These are phyloP conservation scores for Lacerta agilis DNA, from an alignment of 2,797 vertebrate species.

Conservation along the genomic window DNA sequence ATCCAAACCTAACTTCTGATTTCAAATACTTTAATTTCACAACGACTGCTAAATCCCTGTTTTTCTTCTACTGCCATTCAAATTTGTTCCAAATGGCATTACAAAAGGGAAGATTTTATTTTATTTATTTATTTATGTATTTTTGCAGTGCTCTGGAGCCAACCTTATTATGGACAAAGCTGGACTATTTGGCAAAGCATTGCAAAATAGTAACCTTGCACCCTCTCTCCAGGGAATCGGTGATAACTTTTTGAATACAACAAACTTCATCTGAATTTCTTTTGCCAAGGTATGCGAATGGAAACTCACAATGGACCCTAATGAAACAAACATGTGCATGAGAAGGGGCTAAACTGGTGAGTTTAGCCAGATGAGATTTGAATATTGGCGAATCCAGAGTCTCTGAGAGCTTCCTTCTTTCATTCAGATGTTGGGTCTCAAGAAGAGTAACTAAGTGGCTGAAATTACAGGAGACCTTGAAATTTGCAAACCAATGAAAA, in stretches of 20 bases:
- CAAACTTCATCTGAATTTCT: background rate
- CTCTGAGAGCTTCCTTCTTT: background rate
- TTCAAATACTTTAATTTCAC: background rate
- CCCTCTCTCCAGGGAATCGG: background rate
- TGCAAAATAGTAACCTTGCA: background rate
- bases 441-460: background rate
- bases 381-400: background rate
- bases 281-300: background rate
- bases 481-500: constrained; percentile 34
- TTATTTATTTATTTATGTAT: too few relatives aligned
- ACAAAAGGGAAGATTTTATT: background rate
- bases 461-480: constrained; percentile 13
- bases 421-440: background rate
- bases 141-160: too few relatives aligned
- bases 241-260: background rate
- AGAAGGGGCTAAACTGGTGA: background rate
- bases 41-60: background rate
- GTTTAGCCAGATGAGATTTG: background rate
- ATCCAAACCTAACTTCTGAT: background rate
- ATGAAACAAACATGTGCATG: background rate
- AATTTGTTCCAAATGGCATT: background rate
- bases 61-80: background rate
- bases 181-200: background rate
- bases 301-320: background rate
- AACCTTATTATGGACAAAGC: background rate